phyloP scores from a whole-genome alignment of 1,140 invertebrate species.

The Drosophila dunni region DNA sequence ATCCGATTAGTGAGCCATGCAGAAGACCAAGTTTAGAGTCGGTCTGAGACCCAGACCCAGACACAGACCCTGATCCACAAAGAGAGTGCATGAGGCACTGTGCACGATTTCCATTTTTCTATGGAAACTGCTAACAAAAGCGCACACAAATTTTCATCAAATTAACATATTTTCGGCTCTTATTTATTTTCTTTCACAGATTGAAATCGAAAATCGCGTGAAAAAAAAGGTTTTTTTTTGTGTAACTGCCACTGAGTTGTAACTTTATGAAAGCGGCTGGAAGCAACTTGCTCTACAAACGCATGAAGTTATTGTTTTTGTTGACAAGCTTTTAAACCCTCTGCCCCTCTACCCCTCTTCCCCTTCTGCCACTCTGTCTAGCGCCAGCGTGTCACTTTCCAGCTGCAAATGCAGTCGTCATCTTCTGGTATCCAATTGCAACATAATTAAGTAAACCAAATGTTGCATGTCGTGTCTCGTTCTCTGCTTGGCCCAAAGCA shows the following conservation, averaged over 20 bases:
- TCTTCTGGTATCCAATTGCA: conserved; percentile 70
- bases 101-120: conserved; percentile 77
- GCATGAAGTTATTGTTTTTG: conserved; percentile 63
- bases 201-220: conserved; percentile 46
- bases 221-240: conserved; percentile 42
- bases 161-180: conserved; percentile 74
- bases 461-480: conserved; percentile 55
- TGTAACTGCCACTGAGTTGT: conserved; percentile 38
- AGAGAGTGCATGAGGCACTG: conserved; percentile 22
- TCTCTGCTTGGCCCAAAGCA: conserved; percentile 27
- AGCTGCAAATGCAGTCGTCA: conserved; percentile 34
- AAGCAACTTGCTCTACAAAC: conserved; percentile 22
- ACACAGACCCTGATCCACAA: neutral
- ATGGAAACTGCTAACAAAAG: conserved; percentile 75
- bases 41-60: conserved; percentile 16
- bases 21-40: conserved; percentile 20
- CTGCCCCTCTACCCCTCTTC: neutral
- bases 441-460: conserved; percentile 80
- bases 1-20: conserved; percentile 72
- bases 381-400: conserved; percentile 8
- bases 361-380: neutral
- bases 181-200: conserved; percentile 22
- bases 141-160: conserved; percentile 75
- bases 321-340: conserved; percentile 6
- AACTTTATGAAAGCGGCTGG: conserved; percentile 45